Conservation (phyloP, 2,797 vertebrate genomes). For the Aldrovandia affinis region DNA sequence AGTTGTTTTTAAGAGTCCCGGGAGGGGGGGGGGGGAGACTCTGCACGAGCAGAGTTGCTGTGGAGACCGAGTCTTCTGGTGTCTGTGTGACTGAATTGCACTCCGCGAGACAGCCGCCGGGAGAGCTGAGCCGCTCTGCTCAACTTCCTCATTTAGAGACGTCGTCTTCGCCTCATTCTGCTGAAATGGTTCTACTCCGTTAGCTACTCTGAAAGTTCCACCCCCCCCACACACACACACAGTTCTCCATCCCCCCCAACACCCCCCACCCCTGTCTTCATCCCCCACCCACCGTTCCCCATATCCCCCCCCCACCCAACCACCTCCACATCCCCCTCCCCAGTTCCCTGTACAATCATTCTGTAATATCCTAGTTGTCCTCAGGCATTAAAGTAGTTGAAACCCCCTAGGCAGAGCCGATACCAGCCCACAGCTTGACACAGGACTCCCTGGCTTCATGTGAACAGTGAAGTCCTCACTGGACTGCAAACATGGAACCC, state of each 20-base stretch:
- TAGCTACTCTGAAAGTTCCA: not conserved
- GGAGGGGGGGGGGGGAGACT: not conserved
- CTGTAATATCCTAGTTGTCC: slow-evolving; percentile 3
- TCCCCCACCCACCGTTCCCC: slow-evolving; percentile 40
- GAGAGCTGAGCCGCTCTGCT: not conserved
- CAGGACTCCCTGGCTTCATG: not conserved
- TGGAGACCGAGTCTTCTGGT: slow-evolving; percentile 21
- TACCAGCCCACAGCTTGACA: not conserved
- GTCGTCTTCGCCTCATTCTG: not conserved
- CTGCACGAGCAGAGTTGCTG: slow-evolving; percentile 14
- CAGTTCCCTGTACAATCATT: not conserved
- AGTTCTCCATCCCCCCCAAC: too few species aligned
- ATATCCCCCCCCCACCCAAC: not conserved
- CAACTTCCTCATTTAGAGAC: not conserved
- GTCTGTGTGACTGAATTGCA: not conserved
- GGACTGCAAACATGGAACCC: not conserved
- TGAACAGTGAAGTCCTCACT: not conserved
- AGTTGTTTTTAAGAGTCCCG: slow-evolving; percentile 27
- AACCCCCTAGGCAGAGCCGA: slow-evolving; percentile 12
- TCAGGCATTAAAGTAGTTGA: slow-evolving; percentile 8
- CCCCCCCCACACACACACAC: not conserved
- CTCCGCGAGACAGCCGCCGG: not conserved
- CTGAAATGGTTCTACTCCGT: slow-evolving; percentile 12
- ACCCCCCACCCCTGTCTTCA: too few species aligned
- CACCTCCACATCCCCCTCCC: not conserved